These are phyloP conservation scores for Bolinopsis microptera DNA, from an alignment of 37 sponge, comb jelly and placozoan species.

Conservation along the genomic window DNA sequence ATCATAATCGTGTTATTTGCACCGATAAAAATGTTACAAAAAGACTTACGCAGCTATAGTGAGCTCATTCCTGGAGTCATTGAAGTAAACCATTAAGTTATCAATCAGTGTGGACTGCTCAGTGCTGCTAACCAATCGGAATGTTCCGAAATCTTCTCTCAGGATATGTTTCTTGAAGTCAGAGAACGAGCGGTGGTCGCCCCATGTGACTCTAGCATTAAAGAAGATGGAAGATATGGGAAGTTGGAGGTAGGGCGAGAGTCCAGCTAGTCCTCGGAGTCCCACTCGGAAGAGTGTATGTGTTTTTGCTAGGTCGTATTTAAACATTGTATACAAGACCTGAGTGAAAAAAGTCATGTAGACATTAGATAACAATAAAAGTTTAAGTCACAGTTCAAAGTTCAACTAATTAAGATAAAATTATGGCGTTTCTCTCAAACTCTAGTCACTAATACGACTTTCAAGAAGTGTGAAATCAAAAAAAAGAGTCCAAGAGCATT, in stretches of 20 bases:
- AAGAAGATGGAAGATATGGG: slow-evolving; percentile 55
- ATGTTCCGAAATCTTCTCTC: slow-evolving; percentile 53
- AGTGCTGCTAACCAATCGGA: slow-evolving; percentile 60
- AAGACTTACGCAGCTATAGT: slow-evolving; percentile 29
- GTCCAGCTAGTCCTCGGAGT: slow-evolving; percentile 25
- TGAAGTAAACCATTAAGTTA: slow-evolving; percentile 64
- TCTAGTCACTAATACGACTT: not conserved
- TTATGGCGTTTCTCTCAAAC: not conserved
- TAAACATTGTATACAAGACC: not conserved
- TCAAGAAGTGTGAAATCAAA: too few relatives aligned
- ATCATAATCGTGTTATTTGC: too few relatives aligned
- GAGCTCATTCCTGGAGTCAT: not conserved
- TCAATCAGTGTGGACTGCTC: slow-evolving; percentile 56
- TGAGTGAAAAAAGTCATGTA: too few relatives aligned
- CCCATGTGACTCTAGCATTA: slow-evolving; percentile 51
- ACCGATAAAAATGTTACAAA: too few relatives aligned
- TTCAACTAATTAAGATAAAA: not conserved
- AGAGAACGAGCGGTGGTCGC: slow-evolving; percentile 32
- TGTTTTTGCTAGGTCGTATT: not conserved
- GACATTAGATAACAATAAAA: too few relatives aligned
- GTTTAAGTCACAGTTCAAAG: not conserved
- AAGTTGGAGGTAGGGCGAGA: slow-evolving; percentile 28
- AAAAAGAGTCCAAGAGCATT: too few relatives aligned
- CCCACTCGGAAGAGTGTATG: slow-evolving; percentile 2
- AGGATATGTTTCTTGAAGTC: slow-evolving; percentile 64